Evolutionary conservation across 2,797 vertebrate species (phyloP), one percentile per base, ranked within the genome.

Genomic region (Amniataba percoides): DNA sequence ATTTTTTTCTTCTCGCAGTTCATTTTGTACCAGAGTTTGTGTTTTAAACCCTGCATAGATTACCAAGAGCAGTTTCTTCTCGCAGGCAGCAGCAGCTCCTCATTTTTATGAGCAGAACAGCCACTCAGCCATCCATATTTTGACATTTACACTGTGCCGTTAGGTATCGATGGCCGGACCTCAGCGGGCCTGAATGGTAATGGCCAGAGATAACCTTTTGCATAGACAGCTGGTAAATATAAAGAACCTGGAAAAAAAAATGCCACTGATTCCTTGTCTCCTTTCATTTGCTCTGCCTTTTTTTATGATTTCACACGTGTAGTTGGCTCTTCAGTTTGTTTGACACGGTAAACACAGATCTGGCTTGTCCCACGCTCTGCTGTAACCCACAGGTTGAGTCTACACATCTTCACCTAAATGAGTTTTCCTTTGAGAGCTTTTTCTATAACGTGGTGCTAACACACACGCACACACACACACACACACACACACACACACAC

Each of bases 141-240:
- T 92, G 90, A 91, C 88, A 92, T 92, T 93, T 93, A 84, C 82
- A 56, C 75, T 69, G 63, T 71, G 80, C 87, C 64, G 9, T 5
- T 59, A 78, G 86, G 77, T 82, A 73, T 80, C 19, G 13, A 74
- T 67, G 80, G 72, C 60, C 49, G 52, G 77, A 25, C 77, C 85
- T 77, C 78, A 58, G 66, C 5, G 27, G 85, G 69, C 51, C 83
- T 81, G 80, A 71, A 89, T 88, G 52, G 60, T 70, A 91, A 91
- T 84, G 71, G 43, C 78, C 61, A 56, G 62, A 1, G 56, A 84
- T 90, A 87, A 92, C 90, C 90, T 92, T 92, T 90, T 61, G 61
- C 59, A 73, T 75, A 71, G 80, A 80, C 65, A 71, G 80, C 51
- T 58, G 80, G 80, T 80, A 87, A 87, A 91, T 81, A 80, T 59